Evolutionary conservation across 1,140 invertebrate genomes (phyloP).

Genomic region (Drosophila truncata): DNA sequence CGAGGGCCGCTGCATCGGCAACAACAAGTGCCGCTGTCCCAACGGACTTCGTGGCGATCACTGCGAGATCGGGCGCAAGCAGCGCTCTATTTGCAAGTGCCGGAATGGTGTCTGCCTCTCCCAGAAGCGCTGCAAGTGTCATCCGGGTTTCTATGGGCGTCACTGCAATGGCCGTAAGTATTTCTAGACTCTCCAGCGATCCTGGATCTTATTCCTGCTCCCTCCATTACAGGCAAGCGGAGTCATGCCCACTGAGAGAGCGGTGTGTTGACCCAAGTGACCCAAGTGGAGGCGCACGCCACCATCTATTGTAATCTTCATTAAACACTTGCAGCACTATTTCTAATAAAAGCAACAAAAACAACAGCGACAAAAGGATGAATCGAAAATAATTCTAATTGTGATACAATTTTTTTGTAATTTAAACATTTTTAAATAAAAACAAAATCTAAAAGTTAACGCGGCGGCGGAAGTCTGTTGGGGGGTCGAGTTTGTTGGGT

Average conservation of each 20-base stretch:
- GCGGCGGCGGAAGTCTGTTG: not conserved
- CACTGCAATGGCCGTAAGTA: slow-evolving; percentile 77
- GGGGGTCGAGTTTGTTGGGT: not conserved
- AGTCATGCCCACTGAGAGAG: slow-evolving; percentile 51
- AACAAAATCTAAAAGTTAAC: slow-evolving; percentile 45
- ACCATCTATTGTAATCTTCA: slow-evolving; percentile 58
- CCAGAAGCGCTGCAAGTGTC: slow-evolving; percentile 88
- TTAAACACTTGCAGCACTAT: slow-evolving; percentile 47
- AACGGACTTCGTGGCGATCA: slow-evolving; percentile 92
- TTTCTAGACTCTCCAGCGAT: slow-evolving; percentile 3
- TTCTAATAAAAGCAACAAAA: slow-evolving; percentile 62
- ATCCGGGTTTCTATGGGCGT: slow-evolving; percentile 70
- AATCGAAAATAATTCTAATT: slow-evolving; percentile 80
- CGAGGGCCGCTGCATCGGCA: slow-evolving; percentile 92
- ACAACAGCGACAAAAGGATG: slow-evolving; percentile 39
- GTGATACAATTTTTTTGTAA: slow-evolving; percentile 82
- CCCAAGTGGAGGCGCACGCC: slow-evolving; percentile 1
- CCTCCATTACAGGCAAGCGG: slow-evolving; percentile 46
- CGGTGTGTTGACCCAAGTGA: slow-evolving; percentile 1
- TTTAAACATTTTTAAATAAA: slow-evolving; percentile 80
- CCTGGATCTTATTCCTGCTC: not conserved
- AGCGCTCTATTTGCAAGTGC: slow-evolving; percentile 90
- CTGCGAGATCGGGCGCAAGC: slow-evolving; percentile 92
- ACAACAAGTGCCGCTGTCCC: slow-evolving; percentile 94
- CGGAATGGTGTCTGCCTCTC: slow-evolving; percentile 90